Evolutionary conservation across 2,888 invertebrate species (phyloP).

Genomic region (Agriopis aurantiaria): DNA sequence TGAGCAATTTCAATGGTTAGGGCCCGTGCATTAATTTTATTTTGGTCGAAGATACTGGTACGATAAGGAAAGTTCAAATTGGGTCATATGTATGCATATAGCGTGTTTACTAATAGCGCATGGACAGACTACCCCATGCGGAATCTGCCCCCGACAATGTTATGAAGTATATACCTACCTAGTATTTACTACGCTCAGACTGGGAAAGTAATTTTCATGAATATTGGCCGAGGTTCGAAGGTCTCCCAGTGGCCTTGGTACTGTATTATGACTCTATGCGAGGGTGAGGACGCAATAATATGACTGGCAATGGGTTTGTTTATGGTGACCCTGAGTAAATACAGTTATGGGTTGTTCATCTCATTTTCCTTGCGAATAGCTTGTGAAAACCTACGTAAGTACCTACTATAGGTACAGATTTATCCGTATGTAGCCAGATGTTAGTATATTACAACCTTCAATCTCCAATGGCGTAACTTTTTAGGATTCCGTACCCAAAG

Average conservation of each 20-base stretch:
- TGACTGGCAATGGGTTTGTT: constrained; percentile 8
- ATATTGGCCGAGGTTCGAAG: constrained; percentile 50
- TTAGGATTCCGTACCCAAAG: too few relatives aligned
- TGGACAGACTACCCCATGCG: constrained; percentile 51
- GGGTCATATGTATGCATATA: constrained; percentile 61
- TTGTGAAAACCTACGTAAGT: not conserved
- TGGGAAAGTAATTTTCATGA: constrained; percentile 59
- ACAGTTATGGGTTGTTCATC: constrained; percentile 5
- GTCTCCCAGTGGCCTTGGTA: constrained; percentile 46
- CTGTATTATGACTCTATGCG: constrained; percentile 14
- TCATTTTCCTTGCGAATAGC: not conserved
- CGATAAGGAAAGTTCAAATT: constrained; percentile 55
- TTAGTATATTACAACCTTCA: too few relatives aligned
- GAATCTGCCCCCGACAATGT: constrained; percentile 53
- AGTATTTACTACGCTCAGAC: constrained; percentile 44
- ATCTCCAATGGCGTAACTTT: too few relatives aligned
- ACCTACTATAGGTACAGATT: too few relatives aligned
- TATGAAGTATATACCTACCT: constrained; percentile 54
- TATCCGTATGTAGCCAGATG: not conserved
- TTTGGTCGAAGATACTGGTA: too few relatives aligned
- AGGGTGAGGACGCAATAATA: constrained; percentile 14
- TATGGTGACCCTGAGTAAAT: constrained; percentile 11
- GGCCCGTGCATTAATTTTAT: too few relatives aligned
- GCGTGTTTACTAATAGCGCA: constrained; percentile 57
- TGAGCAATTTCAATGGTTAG: too few relatives aligned